Evolutionary conservation across 2,797 vertebrate genomes (phyloP).

Genomic region (Monodelphis domestica): DNA sequence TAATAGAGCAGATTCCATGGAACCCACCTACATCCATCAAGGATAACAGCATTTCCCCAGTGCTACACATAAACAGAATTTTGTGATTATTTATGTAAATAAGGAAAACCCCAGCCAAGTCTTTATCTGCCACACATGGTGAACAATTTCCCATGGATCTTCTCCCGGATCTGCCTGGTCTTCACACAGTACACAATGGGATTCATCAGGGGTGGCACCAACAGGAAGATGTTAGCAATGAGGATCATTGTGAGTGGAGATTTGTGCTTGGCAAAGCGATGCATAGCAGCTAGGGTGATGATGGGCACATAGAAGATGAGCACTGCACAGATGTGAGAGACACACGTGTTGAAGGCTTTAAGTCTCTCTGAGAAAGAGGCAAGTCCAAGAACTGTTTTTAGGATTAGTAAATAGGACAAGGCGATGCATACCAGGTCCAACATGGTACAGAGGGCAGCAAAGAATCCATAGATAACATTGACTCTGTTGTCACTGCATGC

Average conservation of each 20-base stretch:
- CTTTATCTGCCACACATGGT: neutral
- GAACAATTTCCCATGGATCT: conserved; percentile 46
- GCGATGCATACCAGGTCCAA: conserved; percentile 52
- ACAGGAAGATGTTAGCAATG: conserved; percentile 49
- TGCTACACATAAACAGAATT: neutral
- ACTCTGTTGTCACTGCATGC: conserved; percentile 77
- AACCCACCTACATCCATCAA: neutral
- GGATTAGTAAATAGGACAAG: conserved; percentile 80
- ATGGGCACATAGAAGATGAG: conserved; percentile 54
- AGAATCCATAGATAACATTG: conserved; percentile 82
- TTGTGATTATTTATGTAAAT: neutral
- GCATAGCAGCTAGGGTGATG: conserved; percentile 30
- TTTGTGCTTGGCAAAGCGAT: conserved; percentile 49
- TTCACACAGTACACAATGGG: conserved; percentile 61
- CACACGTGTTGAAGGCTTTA: conserved; percentile 38
- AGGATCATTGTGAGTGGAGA: conserved; percentile 20
- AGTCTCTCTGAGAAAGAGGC: conserved; percentile 78
- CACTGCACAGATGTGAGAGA: conserved; percentile 60
- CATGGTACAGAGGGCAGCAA: conserved; percentile 66
- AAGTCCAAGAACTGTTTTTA: conserved; percentile 82
- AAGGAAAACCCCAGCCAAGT: neutral
- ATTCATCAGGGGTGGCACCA: conserved; percentile 58
- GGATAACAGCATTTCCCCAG: neutral
- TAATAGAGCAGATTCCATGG: neutral
- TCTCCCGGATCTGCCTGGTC: conserved; percentile 55